Base-by-base conservation (phyloP, 2,113 vertebrate species). In the Cheilinus undulatus region DNA sequence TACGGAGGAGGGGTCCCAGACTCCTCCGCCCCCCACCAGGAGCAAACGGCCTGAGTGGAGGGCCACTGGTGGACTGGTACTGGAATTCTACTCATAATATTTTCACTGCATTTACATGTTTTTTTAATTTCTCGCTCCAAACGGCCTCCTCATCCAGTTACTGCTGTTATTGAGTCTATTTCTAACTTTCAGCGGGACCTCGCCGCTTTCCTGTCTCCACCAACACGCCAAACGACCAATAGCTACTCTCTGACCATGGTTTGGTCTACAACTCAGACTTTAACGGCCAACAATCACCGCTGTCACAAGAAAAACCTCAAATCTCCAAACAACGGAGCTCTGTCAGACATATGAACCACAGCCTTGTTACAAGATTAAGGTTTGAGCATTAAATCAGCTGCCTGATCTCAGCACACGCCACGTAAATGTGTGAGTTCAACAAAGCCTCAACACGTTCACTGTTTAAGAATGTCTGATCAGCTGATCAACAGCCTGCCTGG, bases 61-160 rank as follows among this genome's bases (percentile, higher is more conserved):
- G 77, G 54, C 48, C 48, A 30, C 66, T 78, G 36, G 40, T 60
- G 66, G 57, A 72, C 52, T 40, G 84, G 78, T 13, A 20, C 73
- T 81, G 86, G 77, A 89, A 88, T 87, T 88, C 73, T 88, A 89
- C 85, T 89, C 72, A 91, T 72, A 86, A 88, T 92, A 89, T 91
- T 92, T 89, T 89, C 34, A 83, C 59, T 71, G 67, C 14, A 75
- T 78, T 77, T 78, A 3, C 78, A 54, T 73, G 60, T 70, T 77
- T 89, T 81, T 73, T 66, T 67, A 45, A 75, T 84, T 85, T 75
- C 73, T 85, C 60, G 64, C 75, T 68, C 75, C 63, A 63, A 78
- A 60, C 69, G 70, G 85, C 70, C 69, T 81, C 51, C 64, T 79
- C 69, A 58, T 89, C 51, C 67, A 67, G 73, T 79, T 83, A 71